Percentiles rank a stretch among this genome's conserved stretches.
phyloP scores from a whole-genome alignment of 2,797 vertebrate genomes.

The Epinephelus awoara region DNA sequence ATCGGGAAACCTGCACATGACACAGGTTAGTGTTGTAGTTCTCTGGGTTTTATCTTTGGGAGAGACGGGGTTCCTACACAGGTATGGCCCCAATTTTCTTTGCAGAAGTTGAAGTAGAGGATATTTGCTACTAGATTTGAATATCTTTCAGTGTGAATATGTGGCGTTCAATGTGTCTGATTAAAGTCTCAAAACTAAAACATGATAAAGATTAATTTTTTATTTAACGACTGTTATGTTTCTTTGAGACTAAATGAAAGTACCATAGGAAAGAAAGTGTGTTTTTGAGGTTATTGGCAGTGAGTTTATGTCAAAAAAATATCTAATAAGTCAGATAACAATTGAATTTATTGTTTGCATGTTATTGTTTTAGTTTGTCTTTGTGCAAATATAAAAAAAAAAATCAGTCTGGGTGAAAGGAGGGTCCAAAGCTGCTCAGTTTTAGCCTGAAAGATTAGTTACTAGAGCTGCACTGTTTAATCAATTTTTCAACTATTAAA shows the following conservation, averaged over 20 bases:
- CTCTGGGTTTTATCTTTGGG: slow-evolving; percentile 60
- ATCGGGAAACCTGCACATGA: slow-evolving; percentile 36
- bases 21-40: slow-evolving; percentile 61
- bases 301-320: not conserved
- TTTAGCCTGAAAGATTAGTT: too few species aligned
- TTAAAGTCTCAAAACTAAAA: not conserved
- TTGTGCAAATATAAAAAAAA: too few species aligned
- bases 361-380: not conserved
- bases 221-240: too few species aligned
- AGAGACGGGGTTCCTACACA: slow-evolving; percentile 64
- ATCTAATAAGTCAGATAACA: not conserved
- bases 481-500: too few species aligned
- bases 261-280: not conserved
- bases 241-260: too few species aligned
- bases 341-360: not conserved
- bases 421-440: too few species aligned
- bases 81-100: not conserved
- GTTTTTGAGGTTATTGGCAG: not conserved
- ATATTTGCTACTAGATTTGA: not conserved
- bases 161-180: not conserved
- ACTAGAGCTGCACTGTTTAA: too few species aligned
- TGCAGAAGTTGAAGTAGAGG: not conserved
- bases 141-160: not conserved
- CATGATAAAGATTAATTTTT: not conserved
- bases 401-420: too few species aligned